Evolutionary conservation across 2,113 vertebrate genomes (phyloP), one percentile per base, ranked within the genome.

Genomic region (Australoheros scitulus): DNA sequence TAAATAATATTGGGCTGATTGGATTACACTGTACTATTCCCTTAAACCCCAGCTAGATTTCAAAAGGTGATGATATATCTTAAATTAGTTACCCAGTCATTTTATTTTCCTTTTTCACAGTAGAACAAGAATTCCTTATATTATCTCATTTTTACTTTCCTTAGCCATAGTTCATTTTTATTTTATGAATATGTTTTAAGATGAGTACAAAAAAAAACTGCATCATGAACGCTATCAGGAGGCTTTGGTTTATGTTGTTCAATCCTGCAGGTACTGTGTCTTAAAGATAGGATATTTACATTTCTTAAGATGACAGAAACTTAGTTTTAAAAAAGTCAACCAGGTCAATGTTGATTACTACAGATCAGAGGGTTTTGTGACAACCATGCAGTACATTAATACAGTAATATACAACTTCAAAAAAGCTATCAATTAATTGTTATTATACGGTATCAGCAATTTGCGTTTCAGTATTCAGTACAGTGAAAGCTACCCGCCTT

Each of bases 1-100:
- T n/a, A n/a, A n/a, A n/a, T n/a, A n/a, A 68, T 47, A 47, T 68
- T 26, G 17, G 43, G 3, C 17, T 29, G 24, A 26, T 17, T 70
- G 24, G 15, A 70, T 32, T 70, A 20, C 65, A 52, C 2, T 52
- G 41, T 2, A 50, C 50, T 70, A 70, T 50, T 29, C 15, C 41
- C 64, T 70, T 70, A 70, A 50, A 70, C 65, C 43, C 65, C 24
- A 32, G 43, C 43, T 18, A 70, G 65, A 70, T 50, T 50, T 70
- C 26, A 70, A 70, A 29, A 7, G 24, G 65, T 50, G 41, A 70
- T 1, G 0, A 50, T 43, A 26, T 14, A 47, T 70, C 24, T 70
- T 29, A 20, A 20, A 29, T 70, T 50, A 29, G 2, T 1, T 29
- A 20, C 24, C 24, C 5, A 50, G 22, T 47, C 64, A 47, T 3